Conservation (phyloP, 1,140 invertebrate genomes). For the Parasteatoda tepidariorum region DNA sequence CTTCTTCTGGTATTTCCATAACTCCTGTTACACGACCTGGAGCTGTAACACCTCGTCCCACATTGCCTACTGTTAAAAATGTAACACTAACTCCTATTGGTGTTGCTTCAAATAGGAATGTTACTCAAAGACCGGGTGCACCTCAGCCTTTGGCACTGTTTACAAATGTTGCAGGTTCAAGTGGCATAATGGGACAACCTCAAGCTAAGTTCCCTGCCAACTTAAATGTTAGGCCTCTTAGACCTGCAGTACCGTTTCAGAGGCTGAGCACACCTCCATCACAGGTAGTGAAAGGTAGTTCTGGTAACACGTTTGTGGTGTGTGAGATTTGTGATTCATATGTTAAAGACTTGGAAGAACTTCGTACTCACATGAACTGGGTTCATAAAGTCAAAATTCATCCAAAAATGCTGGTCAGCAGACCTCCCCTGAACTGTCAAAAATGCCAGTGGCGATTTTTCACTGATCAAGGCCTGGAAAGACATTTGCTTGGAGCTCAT, state of each 20-base stretch:
- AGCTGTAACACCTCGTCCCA: neutral
- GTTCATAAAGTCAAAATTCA: conserved; percentile 95
- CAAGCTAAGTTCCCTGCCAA: conserved; percentile 9
- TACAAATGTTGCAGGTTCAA: conserved; percentile 42
- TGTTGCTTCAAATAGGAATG: conserved; percentile 20
- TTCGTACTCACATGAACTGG: conserved; percentile 95
- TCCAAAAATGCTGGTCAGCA: conserved; percentile 94
- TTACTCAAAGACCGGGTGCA: conserved; percentile 15
- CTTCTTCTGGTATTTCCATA: conserved; percentile 50
- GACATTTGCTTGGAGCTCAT: conserved; percentile 92
- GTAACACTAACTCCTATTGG: conserved; percentile 45
- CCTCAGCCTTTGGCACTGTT: conserved; percentile 54
- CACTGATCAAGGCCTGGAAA: conserved; percentile 87
- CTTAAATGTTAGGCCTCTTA: conserved; percentile 7
- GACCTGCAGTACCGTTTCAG: conserved; percentile 28
- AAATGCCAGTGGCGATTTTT: conserved; percentile 93
- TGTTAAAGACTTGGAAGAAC: conserved; percentile 92
- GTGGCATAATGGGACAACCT: conserved; percentile 10
- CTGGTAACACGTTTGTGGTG: conserved; percentile 76
- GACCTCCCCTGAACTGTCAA: conserved; percentile 93
- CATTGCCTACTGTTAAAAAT: conserved; percentile 16
- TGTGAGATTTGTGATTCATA: conserved; percentile 96
- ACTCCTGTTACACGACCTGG: conserved; percentile 32
- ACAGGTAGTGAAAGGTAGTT: conserved; percentile 51
- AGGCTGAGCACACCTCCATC: conserved; percentile 40